These are phyloP conservation scores for Trachymyrmex cornetzi DNA, from an alignment of 1,140 invertebrate genomes.

Conservation along the genomic window DNA sequence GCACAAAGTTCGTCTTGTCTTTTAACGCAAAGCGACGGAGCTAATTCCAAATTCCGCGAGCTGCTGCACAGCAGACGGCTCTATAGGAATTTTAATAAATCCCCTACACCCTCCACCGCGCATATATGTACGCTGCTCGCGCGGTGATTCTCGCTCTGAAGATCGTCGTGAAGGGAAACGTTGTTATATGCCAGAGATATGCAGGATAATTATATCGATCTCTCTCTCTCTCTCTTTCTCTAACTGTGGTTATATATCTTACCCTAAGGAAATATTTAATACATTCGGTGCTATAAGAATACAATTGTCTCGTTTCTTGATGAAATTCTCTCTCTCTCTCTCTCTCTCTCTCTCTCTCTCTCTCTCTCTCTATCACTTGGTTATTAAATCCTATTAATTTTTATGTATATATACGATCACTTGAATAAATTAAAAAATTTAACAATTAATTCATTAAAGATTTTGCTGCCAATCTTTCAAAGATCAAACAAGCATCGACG, in stretches of 20 bases:
- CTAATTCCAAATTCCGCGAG: constrained; percentile 70
- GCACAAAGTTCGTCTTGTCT: constrained; percentile 59
- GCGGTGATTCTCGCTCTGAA: constrained; percentile 56
- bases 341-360: no score
- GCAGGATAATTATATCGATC: constrained; percentile 48
- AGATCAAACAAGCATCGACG: constrained; percentile 19
- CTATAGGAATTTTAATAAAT: constrained; percentile 68
- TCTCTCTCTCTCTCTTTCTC: neutral
- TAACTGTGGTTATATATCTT: constrained; percentile 37
- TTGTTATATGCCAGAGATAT: constrained; percentile 2
- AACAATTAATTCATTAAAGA: constrained; percentile 28
- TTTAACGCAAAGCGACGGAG: constrained; percentile 59
- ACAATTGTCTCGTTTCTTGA: constrained; percentile 12
- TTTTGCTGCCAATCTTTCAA: neutral
- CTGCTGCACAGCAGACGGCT: constrained; percentile 28
- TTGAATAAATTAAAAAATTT: neutral
- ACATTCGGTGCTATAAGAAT: neutral
- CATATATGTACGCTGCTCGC: constrained; percentile 20
- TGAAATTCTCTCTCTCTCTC: no score
- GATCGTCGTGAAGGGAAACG: constrained; percentile 11
- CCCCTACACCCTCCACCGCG: neutral
- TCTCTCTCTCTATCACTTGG: neutral
- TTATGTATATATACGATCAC: neutral
- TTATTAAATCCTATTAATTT: neutral
- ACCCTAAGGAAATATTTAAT: constrained; percentile 42